A percentile compares a stretch with the other conserved stretches of the same genome.
Evolutionary conservation across 1,140 invertebrate species (phyloP).

Genomic region (Scaptomyza pallida): DNA sequence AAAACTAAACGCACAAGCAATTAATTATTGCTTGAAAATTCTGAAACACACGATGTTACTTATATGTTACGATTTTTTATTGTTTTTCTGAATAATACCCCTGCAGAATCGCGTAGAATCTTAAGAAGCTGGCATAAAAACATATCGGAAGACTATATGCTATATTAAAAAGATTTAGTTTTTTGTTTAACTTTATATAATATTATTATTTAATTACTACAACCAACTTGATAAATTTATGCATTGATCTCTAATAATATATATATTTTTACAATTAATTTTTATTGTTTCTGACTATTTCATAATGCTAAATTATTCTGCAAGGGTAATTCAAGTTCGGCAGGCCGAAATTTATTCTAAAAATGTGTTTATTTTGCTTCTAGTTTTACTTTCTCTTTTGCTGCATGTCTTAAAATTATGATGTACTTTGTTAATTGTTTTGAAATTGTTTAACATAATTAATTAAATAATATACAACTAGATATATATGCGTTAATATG

Average conservation of each 20-base stretch:
- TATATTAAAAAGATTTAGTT: neutral
- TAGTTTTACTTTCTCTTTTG: constrained; percentile 5
- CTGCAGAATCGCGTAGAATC: constrained; percentile 8
- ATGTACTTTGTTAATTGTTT: constrained; percentile 3
- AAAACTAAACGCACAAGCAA: constrained; percentile 27
- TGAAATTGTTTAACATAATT: constrained; percentile 26
- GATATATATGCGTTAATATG: neutral
- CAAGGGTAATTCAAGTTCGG: constrained; percentile 27
- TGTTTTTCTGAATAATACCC: constrained; percentile 1
- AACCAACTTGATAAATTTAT: constrained; percentile 15
- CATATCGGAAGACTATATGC: constrained; percentile 9
- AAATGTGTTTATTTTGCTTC: neutral
- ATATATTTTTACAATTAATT: neutral
- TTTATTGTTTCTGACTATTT: neutral
- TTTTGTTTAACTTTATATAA: neutral
- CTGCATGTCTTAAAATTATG: constrained; percentile 20
- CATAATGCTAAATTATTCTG: constrained; percentile 8
- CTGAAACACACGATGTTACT: constrained; percentile 10
- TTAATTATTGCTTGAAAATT: constrained; percentile 18
- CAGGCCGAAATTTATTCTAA: constrained; percentile 6
- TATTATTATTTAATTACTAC: constrained; percentile 11
- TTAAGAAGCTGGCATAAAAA: neutral
- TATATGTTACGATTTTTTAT: no score
- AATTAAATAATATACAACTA: constrained; percentile 24
- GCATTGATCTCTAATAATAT: neutral